Evolutionary conservation across 2,113 vertebrate genomes (phyloP), one percentile per base, ranked within the genome.

Genomic region (Jacana jacana): DNA sequence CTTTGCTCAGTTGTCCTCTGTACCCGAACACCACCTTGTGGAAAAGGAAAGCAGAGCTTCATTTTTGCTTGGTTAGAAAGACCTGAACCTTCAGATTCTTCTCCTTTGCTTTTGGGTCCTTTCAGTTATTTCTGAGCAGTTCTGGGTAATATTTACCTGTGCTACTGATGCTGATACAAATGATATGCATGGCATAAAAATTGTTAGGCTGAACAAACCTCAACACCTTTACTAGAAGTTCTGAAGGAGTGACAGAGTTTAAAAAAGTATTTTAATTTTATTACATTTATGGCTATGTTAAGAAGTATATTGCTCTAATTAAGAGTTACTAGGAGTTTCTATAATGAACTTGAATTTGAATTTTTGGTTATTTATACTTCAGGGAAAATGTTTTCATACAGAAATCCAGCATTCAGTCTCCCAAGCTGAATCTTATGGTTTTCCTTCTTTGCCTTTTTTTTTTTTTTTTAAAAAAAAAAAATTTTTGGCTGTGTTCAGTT

Each of bases 21-120:
- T 84, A 83, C 80, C 95, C 48, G 93, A 81, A 84, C 94, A 95
- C 92, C 93, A 95, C 94, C 95, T 93, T 87, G 93, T 97, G 95
- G 94, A 86, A 84, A 25, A 79, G 81, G 42, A 86, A 86, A 92
- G 69, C 83, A 89, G 83, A 81, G 18, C 51, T 86, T 84, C 46
- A 7, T 51, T 30, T 83, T 69, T 58, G 8, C 55, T 77, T 76
- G 18, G 6, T 57, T 73, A 39, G 70, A 76, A 86, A 54, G 37
- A 68, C 12, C 4, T n/a, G 28, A 80, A 72, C 24, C 17, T 72
- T n/a, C 44, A 89, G 27, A 33, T 81, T 76, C 52, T 75, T 86
- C 39, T 63, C 33, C 15, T 31, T 90, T 61, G 15, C 7, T 94
- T 93, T 71, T 52, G 8, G 18, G 48, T 70, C 35, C 55, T 90